phyloP scores from a whole-genome alignment of 2,113 vertebrate species.

The Balaenoptera acutorostrata region DNA sequence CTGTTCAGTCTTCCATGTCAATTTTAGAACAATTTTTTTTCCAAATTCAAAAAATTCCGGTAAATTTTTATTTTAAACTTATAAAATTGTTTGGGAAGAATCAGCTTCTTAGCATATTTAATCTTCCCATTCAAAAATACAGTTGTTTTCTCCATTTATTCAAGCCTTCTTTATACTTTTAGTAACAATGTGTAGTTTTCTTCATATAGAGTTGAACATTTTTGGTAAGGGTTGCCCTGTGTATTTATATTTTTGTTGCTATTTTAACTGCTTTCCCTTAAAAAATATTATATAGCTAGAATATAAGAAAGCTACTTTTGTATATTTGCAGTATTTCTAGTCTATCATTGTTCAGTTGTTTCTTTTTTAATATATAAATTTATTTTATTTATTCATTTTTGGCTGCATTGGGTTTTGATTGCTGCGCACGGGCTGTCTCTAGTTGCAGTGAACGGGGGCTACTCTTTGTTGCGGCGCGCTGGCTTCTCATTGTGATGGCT shows the following conservation, averaged over 20 bases:
- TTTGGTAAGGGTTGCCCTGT: not conserved
- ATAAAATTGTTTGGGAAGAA: not conserved
- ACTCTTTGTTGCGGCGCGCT: no score
- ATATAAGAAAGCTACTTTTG: not conserved
- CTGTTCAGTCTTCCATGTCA: not conserved
- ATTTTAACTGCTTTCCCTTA: not conserved
- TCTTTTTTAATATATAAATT: not conserved
- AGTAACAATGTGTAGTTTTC: not conserved
- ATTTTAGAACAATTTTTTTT: constrained; percentile 20
- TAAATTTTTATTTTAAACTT: not conserved
- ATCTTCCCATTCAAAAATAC: not conserved
- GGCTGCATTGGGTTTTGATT: no score
- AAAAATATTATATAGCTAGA: not conserved
- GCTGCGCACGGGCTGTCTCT: no score
- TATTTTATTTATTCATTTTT: no score
- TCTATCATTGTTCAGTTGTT: not conserved
- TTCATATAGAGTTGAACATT: not conserved
- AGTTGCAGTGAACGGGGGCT: no score
- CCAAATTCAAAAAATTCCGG: not conserved
- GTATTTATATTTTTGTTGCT: not conserved
- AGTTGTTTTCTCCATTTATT: not conserved
- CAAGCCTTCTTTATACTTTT: not conserved
- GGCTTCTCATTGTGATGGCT: no score
- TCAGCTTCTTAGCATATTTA: not conserved
- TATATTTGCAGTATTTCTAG: not conserved